Conservation (phyloP, 2,888 invertebrate species). For the Spilarctia lutea region DNA sequence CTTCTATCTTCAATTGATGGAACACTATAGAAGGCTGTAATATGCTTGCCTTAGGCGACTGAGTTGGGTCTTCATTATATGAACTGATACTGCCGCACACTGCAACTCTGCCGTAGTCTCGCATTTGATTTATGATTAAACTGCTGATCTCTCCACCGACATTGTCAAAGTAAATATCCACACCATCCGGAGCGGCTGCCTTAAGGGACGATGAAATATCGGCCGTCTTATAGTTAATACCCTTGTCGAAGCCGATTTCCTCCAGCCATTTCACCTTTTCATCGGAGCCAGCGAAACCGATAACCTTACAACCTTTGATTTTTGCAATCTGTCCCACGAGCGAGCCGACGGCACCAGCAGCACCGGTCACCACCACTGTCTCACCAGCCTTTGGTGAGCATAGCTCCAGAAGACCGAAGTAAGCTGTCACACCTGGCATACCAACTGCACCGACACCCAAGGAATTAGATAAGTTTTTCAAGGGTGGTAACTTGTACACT, state of each 20-base stretch:
- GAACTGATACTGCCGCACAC: slow-evolving; percentile 56
- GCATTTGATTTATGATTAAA: slow-evolving; percentile 87
- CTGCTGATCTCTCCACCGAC: slow-evolving; percentile 89
- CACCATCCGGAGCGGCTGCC: slow-evolving; percentile 80
- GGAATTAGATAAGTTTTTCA: slow-evolving; percentile 84
- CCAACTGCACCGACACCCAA: slow-evolving; percentile 88
- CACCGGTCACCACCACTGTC: slow-evolving; percentile 76
- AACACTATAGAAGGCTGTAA: slow-evolving; percentile 85
- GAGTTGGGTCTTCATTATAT: slow-evolving; percentile 3
- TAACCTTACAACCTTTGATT: slow-evolving; percentile 87
- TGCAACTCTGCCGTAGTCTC: slow-evolving; percentile 84
- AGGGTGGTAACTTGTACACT: slow-evolving; percentile 81
- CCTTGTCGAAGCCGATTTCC: slow-evolving; percentile 89
- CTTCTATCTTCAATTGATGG: slow-evolving; percentile 88
- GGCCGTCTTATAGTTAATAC: slow-evolving; percentile 90
- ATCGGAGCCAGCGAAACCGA: slow-evolving; percentile 91
- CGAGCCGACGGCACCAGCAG: slow-evolving; percentile 92
- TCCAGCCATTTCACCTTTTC: slow-evolving; percentile 90
- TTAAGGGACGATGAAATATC: slow-evolving; percentile 84
- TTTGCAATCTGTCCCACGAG: slow-evolving; percentile 92
- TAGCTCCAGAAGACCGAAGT: slow-evolving; percentile 87
- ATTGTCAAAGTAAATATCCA: slow-evolving; percentile 92
- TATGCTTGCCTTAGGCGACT: slow-evolving; percentile 44
- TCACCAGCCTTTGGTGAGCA: not conserved
- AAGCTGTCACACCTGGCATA: slow-evolving; percentile 91